Evolutionary conservation across 2,797 vertebrate genomes (phyloP).

Genomic region (Enteromius mattozi): DNA sequence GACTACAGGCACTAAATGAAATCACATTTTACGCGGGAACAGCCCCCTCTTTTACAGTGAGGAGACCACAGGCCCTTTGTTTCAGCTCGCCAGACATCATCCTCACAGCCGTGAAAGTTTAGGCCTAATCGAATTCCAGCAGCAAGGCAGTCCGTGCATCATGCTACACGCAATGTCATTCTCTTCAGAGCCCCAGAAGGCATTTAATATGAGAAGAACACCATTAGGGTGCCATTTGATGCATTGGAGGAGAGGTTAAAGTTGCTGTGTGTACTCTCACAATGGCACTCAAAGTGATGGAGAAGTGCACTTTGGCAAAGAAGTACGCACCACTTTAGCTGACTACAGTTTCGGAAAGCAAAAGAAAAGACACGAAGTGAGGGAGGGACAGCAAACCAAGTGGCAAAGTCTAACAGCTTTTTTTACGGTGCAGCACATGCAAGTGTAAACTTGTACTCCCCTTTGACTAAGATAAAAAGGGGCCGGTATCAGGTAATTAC

Average conservation of each 20-base stretch:
- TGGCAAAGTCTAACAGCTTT: slow-evolving; percentile 45
- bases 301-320: slow-evolving; percentile 18
- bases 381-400: slow-evolving; percentile 28
- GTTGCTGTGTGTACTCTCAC: slow-evolving; percentile 32
- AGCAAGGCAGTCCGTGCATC: slow-evolving; percentile 35
- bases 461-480: slow-evolving; percentile 70
- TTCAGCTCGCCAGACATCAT: slow-evolving; percentile 44
- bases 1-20: slow-evolving; percentile 56
- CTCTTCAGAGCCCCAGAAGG: slow-evolving; percentile 22
- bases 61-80: slow-evolving; percentile 52
- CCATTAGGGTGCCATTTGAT: slow-evolving; percentile 40
- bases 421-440: slow-evolving; percentile 54
- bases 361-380: slow-evolving; percentile 3
- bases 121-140: slow-evolving; percentile 58
- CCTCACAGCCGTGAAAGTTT: slow-evolving; percentile 58
- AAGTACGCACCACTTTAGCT: slow-evolving; percentile 14
- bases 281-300: slow-evolving; percentile 18
- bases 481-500: slow-evolving; percentile 78
- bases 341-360: slow-evolving; percentile 30
- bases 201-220: slow-evolving; percentile 35
- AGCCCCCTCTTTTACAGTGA: slow-evolving; percentile 48
- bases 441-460: slow-evolving; percentile 73
- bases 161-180: slow-evolving; percentile 30
- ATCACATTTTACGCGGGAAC: slow-evolving; percentile 51
- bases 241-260: slow-evolving; percentile 8